phyloP scores from a whole-genome alignment of 1,140 invertebrate species.

The Achatina immaculata region DNA sequence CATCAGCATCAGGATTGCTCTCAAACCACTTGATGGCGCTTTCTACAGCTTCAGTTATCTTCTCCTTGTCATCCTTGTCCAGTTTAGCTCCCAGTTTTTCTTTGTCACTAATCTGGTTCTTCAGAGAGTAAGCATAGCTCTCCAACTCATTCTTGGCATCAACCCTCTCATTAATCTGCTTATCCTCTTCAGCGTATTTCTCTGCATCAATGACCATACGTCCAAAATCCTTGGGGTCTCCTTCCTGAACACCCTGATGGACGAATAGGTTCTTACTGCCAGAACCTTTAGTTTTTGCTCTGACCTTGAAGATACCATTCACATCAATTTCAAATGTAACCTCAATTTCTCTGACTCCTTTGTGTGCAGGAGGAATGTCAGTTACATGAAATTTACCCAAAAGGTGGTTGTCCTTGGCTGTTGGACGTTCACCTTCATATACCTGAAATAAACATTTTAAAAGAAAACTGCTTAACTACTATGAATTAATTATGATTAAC shows the following conservation, averaged over 20 bases:
- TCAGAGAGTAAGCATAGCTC: conserved; percentile 97
- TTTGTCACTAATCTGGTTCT: conserved; percentile 97
- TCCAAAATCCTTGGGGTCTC: conserved; percentile 97
- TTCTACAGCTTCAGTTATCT: conserved; percentile 94
- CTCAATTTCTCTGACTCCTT: conserved; percentile 99
- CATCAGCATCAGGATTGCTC: conserved; percentile 92
- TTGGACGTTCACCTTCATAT: conserved; percentile 96
- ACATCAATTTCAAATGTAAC: conserved; percentile 99
- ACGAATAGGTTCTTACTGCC: conserved; percentile 98
- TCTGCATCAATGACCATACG: conserved; percentile 84
- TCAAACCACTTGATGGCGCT: conserved; percentile 99
- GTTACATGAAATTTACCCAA: conserved; percentile 98
- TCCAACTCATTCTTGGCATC: conserved; percentile 91
- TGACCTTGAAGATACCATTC: conserved; percentile 93
- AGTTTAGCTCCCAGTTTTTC: conserved; percentile 97
- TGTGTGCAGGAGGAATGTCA: conserved; percentile 96
- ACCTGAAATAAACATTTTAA: no score
- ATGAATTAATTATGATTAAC: background rate
- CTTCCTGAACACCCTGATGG: conserved; percentile 98
- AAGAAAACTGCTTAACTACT: background rate
- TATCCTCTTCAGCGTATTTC: conserved; percentile 62
- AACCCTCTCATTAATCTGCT: conserved; percentile 86
- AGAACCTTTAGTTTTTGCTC: conserved; percentile 98
- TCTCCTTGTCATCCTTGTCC: conserved; percentile 91
- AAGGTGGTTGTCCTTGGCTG: conserved; percentile 99